Conservation (phyloP, 2,113 vertebrate species). For the Sapajus apella region DNA sequence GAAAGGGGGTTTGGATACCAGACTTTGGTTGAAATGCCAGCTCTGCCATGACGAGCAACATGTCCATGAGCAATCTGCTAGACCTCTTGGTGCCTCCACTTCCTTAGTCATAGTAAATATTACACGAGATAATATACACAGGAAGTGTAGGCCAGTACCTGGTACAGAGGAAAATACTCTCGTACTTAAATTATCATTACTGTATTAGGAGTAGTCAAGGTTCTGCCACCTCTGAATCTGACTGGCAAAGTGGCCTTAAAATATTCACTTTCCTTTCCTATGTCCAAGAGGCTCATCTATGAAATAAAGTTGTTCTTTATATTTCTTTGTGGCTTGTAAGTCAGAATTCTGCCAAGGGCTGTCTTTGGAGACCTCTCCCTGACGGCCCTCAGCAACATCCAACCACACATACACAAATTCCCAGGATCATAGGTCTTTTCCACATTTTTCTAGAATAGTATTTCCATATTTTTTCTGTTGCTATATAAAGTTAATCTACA, state of each 20-base stretch:
- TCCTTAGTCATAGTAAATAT: background rate
- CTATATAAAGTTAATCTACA: background rate
- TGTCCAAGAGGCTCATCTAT: background rate
- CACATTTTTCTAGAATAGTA: background rate
- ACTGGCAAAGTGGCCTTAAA: background rate
- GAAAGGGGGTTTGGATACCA: background rate
- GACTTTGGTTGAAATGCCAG: background rate
- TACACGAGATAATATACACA: background rate
- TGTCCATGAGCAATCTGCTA: background rate
- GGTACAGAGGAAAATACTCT: background rate
- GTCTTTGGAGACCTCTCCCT: background rate
- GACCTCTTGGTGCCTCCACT: background rate
- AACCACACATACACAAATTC: background rate
- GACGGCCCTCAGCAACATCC: background rate
- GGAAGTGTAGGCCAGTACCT: background rate
- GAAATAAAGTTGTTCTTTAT: background rate
- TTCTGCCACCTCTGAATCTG: background rate
- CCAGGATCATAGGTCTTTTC: background rate
- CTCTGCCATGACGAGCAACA: background rate
- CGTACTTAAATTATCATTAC: background rate
- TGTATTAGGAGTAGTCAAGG: background rate
- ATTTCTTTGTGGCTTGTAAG: background rate
- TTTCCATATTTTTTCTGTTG: background rate
- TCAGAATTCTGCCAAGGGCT: background rate
- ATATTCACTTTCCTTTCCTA: background rate